A percentile compares a stretch with the other conserved stretches of the same genome.
These are phyloP conservation scores for Diarsia brunnea DNA, from an alignment of 2,888 invertebrate genomes.

Conservation along the genomic window DNA sequence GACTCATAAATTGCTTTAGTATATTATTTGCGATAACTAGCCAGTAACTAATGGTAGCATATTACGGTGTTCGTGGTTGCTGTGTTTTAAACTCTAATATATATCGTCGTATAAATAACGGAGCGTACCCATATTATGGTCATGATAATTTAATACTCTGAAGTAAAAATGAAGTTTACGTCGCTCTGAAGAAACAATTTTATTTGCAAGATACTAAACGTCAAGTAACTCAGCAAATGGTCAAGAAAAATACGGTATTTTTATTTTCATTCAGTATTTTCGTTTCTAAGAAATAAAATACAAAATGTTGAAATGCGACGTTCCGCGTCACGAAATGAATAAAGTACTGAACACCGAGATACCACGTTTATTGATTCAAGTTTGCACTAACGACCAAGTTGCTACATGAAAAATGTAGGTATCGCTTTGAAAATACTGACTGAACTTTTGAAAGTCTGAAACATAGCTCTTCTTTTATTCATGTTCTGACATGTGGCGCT, in stretches of 20 bases:
- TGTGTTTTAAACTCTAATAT: slow-evolving; percentile 59
- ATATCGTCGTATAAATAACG: slow-evolving; percentile 44
- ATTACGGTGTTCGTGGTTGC: slow-evolving; percentile 57
- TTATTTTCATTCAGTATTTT: slow-evolving; percentile 33
- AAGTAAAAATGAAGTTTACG: slow-evolving; percentile 14
- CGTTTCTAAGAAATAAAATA: slow-evolving; percentile 30
- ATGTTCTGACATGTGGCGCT: slow-evolving; percentile 89
- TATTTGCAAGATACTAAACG: slow-evolving; percentile 16
- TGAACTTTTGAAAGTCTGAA: slow-evolving; percentile 89
- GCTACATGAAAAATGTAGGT: slow-evolving; percentile 80
- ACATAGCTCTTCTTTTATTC: slow-evolving; percentile 90
- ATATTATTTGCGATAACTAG: slow-evolving; percentile 80
- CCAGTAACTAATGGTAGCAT: slow-evolving; percentile 71
- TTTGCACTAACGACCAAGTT: slow-evolving; percentile 76
- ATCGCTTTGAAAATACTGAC: slow-evolving; percentile 85
- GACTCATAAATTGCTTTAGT: slow-evolving; percentile 86
- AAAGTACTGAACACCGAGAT: slow-evolving; percentile 58
- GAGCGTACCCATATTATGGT: slow-evolving; percentile 21
- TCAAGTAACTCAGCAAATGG: background rate
- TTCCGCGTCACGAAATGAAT: slow-evolving; percentile 46
- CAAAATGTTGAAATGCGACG: slow-evolving; percentile 26
- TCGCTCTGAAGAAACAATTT: background rate
- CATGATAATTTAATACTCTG: background rate
- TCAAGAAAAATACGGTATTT: slow-evolving; percentile 40
- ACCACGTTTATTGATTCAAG: slow-evolving; percentile 71